These are phyloP conservation scores for Gasterosteus nipponicus DNA, from an alignment of 2,113 vertebrate genomes.

Conservation along the genomic window DNA sequence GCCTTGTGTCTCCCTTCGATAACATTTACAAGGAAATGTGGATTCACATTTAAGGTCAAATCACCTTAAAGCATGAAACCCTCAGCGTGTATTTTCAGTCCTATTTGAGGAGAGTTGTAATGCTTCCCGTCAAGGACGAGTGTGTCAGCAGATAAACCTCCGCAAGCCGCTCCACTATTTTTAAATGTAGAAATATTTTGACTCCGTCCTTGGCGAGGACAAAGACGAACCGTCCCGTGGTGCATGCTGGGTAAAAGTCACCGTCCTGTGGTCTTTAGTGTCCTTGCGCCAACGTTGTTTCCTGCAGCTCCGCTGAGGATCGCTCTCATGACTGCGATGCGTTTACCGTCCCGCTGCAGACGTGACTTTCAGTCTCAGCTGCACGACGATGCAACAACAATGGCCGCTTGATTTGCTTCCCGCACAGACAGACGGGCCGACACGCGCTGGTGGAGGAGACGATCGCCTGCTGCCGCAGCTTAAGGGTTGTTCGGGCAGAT, in stretches of 20 bases:
- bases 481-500: constrained; percentile 42
- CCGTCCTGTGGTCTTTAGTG: background rate
- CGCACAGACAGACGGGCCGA: background rate
- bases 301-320: background rate
- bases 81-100: constrained; percentile 12
- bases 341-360: constrained; percentile 39
- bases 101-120: constrained; percentile 13
- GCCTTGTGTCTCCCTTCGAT: constrained; percentile 37
- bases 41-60: constrained; percentile 32
- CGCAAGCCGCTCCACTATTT: background rate
- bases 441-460: background rate
- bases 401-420: too few relatives aligned
- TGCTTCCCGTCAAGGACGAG: background rate
- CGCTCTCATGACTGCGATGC: background rate
- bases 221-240: background rate
- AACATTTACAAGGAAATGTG: constrained; percentile 35
- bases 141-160: constrained; percentile 20
- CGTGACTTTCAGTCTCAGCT: constrained; percentile 56
- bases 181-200: constrained; percentile 7
- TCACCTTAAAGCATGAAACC: constrained; percentile 54
- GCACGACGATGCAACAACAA: constrained; percentile 23
- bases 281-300: background rate
- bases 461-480: constrained; percentile 18
- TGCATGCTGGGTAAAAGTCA: constrained; percentile 11
- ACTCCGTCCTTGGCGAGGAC: background rate